These are phyloP conservation scores for Ruditapes philippinarum DNA, from an alignment of 1,140 invertebrate genomes.

Conservation along the genomic window DNA sequence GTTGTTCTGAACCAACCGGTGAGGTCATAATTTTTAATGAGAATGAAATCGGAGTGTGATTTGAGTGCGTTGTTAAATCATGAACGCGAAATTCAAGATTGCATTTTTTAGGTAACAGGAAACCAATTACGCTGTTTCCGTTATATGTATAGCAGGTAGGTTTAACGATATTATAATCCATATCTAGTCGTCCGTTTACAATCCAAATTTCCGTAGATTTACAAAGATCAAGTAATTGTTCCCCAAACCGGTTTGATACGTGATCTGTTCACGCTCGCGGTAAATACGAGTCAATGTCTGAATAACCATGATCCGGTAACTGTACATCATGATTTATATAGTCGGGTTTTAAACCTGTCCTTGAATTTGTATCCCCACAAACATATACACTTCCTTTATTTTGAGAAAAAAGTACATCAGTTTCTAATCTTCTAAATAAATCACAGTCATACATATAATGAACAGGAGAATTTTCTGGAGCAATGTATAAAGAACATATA, in stretches of 20 bases:
- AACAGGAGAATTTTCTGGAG: slow-evolving; percentile 21
- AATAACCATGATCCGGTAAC: not conserved
- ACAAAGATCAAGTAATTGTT: slow-evolving; percentile 28
- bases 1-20: not conserved
- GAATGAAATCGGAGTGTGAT: slow-evolving; percentile 5
- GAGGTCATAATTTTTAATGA: not conserved
- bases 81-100: slow-evolving; percentile 24
- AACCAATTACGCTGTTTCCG: not conserved
- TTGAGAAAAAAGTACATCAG: not conserved
- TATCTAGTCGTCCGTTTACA: slow-evolving; percentile 14
- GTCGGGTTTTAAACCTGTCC: not conserved
- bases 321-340: slow-evolving; percentile 15
- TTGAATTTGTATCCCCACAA: slow-evolving; percentile 4
- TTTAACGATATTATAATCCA: not conserved
- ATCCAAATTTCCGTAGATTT: slow-evolving; percentile 11
- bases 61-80: slow-evolving; percentile 18
- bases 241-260: not conserved
- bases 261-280: not conserved
- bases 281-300: not conserved
- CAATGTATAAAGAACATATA: slow-evolving; percentile 13
- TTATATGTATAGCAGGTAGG: slow-evolving; percentile 26
- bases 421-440: slow-evolving; percentile 10
- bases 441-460: slow-evolving; percentile 5
- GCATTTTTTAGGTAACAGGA: not conserved
- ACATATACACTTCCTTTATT: not conserved